Conservation (phyloP, 2,113 vertebrate species). For the Tichodroma muraria region DNA sequence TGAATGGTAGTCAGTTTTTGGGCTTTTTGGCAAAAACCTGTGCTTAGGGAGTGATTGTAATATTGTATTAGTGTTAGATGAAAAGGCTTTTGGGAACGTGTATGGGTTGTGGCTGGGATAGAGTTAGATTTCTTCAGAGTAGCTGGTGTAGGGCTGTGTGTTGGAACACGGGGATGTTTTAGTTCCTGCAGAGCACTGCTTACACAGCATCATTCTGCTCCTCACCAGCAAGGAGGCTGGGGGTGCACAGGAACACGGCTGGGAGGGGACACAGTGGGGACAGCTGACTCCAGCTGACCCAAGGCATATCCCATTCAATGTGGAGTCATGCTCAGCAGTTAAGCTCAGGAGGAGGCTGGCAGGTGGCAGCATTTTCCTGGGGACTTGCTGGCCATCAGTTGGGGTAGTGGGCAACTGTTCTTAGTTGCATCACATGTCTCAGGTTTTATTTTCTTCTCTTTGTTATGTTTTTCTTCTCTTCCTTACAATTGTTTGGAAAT, state of each 20-base stretch:
- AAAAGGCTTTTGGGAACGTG: background rate
- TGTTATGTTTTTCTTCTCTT: background rate
- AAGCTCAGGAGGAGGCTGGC: background rate
- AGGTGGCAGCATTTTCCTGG: background rate
- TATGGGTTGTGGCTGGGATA: background rate
- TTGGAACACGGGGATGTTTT: background rate
- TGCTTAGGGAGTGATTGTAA: background rate
- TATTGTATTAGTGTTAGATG: background rate
- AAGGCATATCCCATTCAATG: background rate
- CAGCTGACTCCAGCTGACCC: background rate
- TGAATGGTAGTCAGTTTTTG: background rate
- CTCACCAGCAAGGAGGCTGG: background rate
- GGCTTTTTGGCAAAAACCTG: background rate
- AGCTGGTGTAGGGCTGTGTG: background rate
- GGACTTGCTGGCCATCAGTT: rapidly evolving
- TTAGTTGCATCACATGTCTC: background rate
- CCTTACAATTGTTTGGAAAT: background rate
- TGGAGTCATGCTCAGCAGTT: background rate
- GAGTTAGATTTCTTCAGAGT: background rate
- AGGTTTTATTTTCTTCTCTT: background rate
- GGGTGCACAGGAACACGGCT: background rate
- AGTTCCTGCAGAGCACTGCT: background rate
- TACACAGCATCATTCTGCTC: background rate
- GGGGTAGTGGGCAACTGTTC: background rate
- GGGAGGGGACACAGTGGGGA: background rate